Evolutionary conservation across 2,797 vertebrate species (phyloP).

Genomic region (Heliangelus exortis): DNA sequence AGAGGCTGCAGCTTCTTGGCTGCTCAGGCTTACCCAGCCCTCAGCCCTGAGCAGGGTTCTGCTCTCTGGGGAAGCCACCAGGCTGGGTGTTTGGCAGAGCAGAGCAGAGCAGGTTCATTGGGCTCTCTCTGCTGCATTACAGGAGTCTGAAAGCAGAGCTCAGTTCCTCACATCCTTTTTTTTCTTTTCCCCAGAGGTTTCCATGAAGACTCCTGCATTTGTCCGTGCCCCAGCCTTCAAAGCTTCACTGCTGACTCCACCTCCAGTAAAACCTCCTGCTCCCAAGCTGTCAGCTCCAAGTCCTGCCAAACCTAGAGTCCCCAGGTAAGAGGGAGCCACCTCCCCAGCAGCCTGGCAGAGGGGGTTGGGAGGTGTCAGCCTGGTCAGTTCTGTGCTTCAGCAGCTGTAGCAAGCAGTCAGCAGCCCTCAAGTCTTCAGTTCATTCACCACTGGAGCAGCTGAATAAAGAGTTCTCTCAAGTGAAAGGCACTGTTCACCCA

Average conservation of each 20-base stretch:
- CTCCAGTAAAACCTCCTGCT: not conserved
- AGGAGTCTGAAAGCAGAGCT: not conserved
- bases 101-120: too few relatives aligned
- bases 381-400: not conserved
- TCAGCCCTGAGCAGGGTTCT: fast-evolving
- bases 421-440: not conserved
- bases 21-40: not conserved
- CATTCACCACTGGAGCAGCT: not conserved
- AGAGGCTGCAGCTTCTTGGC: not conserved
- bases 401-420: not conserved
- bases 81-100: not conserved
- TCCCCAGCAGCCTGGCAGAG: not conserved
- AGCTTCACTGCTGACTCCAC: not conserved
- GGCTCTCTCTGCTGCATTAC: not conserved
- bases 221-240: constrained; percentile 3
- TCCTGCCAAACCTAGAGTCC: not conserved
- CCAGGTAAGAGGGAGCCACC: constrained; percentile 43
- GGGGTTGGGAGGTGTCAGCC: not conserved
- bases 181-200: constrained; percentile 20
- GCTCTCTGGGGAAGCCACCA: not conserved
- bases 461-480: not conserved
- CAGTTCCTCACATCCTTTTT: not conserved
- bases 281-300: not conserved
- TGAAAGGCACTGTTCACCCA: not conserved
- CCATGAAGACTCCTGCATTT: constrained; percentile 23